Evolutionary conservation across 2,113 vertebrate genomes (phyloP).

Genomic region (Archilochus colubris): DNA sequence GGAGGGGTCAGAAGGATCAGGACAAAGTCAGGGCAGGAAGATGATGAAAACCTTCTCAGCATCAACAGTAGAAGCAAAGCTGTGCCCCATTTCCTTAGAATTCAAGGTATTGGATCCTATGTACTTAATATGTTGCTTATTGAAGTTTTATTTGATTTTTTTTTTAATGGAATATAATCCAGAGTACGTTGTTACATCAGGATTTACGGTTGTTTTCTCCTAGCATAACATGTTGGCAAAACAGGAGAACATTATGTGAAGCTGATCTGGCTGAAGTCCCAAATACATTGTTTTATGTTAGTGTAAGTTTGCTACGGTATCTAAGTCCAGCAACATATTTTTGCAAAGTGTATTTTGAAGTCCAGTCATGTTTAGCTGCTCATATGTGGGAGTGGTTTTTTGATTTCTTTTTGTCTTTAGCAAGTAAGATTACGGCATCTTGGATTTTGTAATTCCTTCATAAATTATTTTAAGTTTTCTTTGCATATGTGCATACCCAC

Average conservation of each 20-base stretch:
- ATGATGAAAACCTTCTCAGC: not conserved
- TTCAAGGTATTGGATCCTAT: not conserved
- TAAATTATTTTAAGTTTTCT: slow-evolving; percentile 67
- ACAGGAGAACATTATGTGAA: not conserved
- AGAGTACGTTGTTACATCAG: not conserved
- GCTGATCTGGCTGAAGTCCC: not conserved
- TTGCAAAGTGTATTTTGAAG: not conserved
- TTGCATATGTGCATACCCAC: slow-evolving; percentile 64
- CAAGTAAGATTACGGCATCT: not conserved
- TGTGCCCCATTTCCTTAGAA: not conserved
- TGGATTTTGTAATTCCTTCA: slow-evolving; percentile 40
- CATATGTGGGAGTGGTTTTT: not conserved
- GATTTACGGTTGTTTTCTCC: not conserved
- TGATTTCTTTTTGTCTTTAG: not conserved
- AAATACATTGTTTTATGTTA: not conserved
- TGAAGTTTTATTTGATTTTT: not conserved
- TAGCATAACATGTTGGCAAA: not conserved
- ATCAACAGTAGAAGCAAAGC: not conserved
- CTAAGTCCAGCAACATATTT: not conserved
- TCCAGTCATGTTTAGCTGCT: not conserved
- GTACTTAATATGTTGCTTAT: not conserved
- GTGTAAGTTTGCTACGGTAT: not conserved
- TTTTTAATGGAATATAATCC: not conserved
- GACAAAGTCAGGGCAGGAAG: not conserved
- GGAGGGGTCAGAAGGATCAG: not conserved